A percentile compares a stretch with the other conserved stretches of the same genome.
These are phyloP conservation scores for Aspidiotus destructor DNA, from an alignment of 2,888 invertebrate genomes.

Conservation along the genomic window DNA sequence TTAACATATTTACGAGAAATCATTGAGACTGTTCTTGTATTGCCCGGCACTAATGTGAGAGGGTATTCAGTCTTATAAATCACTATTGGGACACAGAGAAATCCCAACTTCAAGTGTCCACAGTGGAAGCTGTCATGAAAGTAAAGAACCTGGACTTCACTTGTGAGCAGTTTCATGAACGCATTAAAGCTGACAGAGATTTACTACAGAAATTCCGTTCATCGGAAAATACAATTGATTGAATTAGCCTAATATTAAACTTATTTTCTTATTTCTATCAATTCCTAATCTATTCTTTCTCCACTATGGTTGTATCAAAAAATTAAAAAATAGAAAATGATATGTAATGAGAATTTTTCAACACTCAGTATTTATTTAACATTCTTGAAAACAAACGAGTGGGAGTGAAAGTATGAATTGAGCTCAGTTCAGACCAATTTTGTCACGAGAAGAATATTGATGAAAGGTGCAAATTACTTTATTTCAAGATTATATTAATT, in stretches of 20 bases:
- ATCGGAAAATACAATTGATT: slow-evolving; percentile 6
- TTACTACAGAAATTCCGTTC: neutral
- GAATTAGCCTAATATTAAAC: neutral
- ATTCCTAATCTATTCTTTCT: neutral
- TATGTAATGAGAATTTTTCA: no score
- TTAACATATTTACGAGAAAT: slow-evolving; percentile 13
- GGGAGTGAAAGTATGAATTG: no score
- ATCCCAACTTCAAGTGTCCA: slow-evolving; percentile 13
- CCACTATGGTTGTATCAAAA: no score
- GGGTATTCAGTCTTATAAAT: slow-evolving; percentile 26
- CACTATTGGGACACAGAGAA: slow-evolving; percentile 23
- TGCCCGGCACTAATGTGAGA: slow-evolving; percentile 18
- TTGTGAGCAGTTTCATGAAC: slow-evolving; percentile 21
- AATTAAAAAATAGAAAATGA: no score
- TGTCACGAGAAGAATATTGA: no score
- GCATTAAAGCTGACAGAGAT: neutral
- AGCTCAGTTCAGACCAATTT: no score
- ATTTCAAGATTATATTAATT: neutral
- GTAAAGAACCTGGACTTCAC: slow-evolving; percentile 21
- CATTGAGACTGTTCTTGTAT: slow-evolving; percentile 11
- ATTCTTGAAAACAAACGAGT: no score
- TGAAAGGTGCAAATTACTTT: neutral
- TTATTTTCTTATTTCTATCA: neutral
- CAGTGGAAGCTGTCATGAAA: slow-evolving; percentile 19
- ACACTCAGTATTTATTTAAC: no score